Evolutionary conservation across 2,113 vertebrate genomes (phyloP).

Genomic region (Bucco capensis): DNA sequence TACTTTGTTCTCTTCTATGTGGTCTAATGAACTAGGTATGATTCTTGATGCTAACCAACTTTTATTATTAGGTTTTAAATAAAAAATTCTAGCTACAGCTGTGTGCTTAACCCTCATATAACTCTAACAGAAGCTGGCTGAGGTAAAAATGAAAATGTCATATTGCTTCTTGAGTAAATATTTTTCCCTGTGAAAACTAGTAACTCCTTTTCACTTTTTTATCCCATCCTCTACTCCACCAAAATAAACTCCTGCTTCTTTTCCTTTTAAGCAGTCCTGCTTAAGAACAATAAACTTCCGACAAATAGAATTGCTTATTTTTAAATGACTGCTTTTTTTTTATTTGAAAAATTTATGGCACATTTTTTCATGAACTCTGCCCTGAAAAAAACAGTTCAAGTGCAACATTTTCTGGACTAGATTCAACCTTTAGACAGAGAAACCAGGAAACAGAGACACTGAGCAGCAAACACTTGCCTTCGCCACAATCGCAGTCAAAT

Average conservation of each 20-base stretch:
- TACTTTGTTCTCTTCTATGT: not conserved
- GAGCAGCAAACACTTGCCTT: not conserved
- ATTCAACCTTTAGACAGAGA: not conserved
- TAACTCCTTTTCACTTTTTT: not conserved
- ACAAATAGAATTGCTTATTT: not conserved
- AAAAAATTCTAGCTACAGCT: not conserved
- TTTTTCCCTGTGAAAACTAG: not conserved
- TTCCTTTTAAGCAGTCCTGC: not conserved
- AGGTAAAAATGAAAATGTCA: not conserved
- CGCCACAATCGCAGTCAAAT: not conserved
- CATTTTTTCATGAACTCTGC: not conserved
- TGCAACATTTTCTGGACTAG: not conserved
- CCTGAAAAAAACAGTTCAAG: not conserved
- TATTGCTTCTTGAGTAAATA: not conserved
- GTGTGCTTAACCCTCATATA: not conserved
- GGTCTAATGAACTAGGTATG: not conserved
- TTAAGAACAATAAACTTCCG: not conserved
- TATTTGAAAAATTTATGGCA: not conserved
- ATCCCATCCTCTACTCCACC: not conserved
- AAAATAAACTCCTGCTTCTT: not conserved
- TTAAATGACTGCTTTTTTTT: not conserved
- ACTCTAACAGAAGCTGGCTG: not conserved
- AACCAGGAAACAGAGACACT: not conserved
- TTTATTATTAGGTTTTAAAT: conserved; percentile 1
- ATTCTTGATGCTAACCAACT: not conserved